Evolutionary conservation across 1,140 invertebrate species (phyloP).

Genomic region (Ridgeia piscesae): DNA sequence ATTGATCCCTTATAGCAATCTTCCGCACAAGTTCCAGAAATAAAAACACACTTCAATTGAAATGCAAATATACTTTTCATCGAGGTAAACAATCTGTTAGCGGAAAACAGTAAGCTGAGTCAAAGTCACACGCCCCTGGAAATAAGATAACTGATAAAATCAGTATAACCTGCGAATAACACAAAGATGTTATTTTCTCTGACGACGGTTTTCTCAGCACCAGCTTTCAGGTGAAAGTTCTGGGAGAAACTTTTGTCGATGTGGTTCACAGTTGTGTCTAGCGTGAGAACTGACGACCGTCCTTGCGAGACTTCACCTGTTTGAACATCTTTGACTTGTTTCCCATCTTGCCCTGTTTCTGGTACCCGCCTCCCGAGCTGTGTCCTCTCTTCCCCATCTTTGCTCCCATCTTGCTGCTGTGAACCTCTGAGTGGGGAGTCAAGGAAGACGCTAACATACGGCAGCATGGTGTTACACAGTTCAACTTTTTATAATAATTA

Average conservation of each 20-base stretch:
- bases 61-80: not conserved
- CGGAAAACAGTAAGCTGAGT: not conserved
- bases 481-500: not conserved
- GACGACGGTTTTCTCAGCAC: not conserved
- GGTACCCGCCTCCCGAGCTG: not conserved
- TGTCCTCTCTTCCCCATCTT: not conserved
- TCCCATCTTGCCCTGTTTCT: not conserved
- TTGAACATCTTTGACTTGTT: not conserved
- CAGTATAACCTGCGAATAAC: not conserved
- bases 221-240: not conserved
- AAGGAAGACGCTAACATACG: not conserved
- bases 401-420: not conserved
- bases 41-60: not conserved
- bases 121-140: not conserved
- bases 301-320: not conserved
- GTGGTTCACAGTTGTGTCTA: not conserved
- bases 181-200: not conserved
- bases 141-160: not conserved
- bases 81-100: not conserved
- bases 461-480: not conserved
- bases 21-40: not conserved
- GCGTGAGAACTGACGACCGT: not conserved
- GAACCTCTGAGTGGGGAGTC: not conserved
- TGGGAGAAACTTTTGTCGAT: not conserved
- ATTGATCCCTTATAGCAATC: not conserved